Evolutionary conservation across 2,797 vertebrate species (phyloP).

Genomic region (Melanogrammus aeglefinus): DNA sequence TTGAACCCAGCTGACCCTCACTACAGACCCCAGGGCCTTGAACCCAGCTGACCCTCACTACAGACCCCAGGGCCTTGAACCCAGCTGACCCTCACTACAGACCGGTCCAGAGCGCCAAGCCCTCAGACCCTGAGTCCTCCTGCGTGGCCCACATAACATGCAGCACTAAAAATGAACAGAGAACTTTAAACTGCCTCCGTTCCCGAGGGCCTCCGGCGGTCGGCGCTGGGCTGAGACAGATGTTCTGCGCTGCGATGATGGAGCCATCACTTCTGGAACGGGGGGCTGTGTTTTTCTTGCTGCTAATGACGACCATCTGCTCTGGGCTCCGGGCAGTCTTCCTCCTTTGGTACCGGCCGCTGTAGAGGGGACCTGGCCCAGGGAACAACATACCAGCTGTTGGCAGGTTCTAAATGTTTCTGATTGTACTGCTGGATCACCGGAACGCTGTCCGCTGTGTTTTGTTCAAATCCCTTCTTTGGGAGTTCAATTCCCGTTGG

Average conservation of each 20-base stretch:
- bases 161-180: neutral
- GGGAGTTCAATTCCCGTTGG: no score
- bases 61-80: no score
- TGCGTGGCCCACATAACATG: neutral
- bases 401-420: conserved; percentile 23
- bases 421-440: conserved; percentile 12
- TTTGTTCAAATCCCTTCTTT: neutral
- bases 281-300: conserved; percentile 32
- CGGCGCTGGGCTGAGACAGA: conserved; percentile 31
- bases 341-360: conserved; percentile 39
- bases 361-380: conserved; percentile 35
- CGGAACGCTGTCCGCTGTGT: neutral
- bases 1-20: no score
- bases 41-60: no score
- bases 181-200: conserved; percentile 2
- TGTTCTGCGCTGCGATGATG: conserved; percentile 24
- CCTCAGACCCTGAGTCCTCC: no score
- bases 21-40: no score
- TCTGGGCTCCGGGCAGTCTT: conserved; percentile 39
- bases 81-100: no score
- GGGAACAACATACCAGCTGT: conserved; percentile 55
- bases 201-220: conserved; percentile 7
- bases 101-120: neutral
- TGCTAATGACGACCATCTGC: conserved; percentile 64
- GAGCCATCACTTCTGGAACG: conserved; percentile 16